phyloP scores from a whole-genome alignment of 2,113 vertebrate genomes.

The Lagopus muta region DNA sequence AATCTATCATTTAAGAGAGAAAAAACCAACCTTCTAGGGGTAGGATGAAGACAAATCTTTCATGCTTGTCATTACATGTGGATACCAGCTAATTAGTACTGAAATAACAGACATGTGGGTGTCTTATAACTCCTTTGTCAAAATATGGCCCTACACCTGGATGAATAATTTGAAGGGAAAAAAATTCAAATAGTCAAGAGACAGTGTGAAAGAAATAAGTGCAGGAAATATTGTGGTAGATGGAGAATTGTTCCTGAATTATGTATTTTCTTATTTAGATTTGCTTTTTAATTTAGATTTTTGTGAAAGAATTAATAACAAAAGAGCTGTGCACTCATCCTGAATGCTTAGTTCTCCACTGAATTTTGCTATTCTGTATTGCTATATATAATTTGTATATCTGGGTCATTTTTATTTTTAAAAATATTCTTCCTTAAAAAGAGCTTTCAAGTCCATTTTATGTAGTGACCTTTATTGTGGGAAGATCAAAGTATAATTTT shows the following conservation, averaged over 20 bases:
- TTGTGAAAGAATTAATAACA: neutral
- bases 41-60: neutral
- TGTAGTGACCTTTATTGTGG: neutral
- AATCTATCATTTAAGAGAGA: neutral
- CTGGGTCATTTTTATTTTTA: neutral
- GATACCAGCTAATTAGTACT: neutral
- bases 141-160: neutral
- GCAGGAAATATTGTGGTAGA: neutral
- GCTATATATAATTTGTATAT: too few relatives aligned
- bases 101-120: neutral
- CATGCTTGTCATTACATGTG: rapidly evolving
- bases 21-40: neutral
- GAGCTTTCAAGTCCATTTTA: neutral
- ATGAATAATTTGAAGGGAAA: neutral
- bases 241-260: neutral
- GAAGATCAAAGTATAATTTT: neutral
- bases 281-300: neutral
- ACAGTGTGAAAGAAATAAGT: neutral
- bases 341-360: neutral
- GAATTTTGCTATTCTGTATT: neutral
- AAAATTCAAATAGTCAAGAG: neutral
- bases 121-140: neutral
- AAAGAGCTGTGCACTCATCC: neutral
- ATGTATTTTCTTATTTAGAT: neutral
- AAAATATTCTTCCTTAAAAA: neutral